phyloP scores from a whole-genome alignment of 1,140 invertebrate species.

The Drosophila parvula region DNA sequence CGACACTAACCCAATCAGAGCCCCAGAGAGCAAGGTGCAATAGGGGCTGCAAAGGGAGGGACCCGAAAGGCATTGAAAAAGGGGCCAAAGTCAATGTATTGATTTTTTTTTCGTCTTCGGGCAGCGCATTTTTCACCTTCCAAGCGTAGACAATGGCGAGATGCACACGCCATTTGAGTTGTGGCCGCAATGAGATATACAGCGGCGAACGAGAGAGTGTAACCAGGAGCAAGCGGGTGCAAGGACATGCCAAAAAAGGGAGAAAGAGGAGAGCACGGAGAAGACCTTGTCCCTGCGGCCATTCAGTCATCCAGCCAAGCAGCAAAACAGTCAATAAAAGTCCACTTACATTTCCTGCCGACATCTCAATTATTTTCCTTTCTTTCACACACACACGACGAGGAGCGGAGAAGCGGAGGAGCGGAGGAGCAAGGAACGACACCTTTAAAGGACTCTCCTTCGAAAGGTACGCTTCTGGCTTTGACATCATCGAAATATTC shows the following conservation, averaged over 20 bases:
- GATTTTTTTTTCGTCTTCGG: slow-evolving; percentile 46
- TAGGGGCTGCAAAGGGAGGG: too few relatives aligned
- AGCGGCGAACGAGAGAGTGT: neutral
- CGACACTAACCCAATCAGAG: slow-evolving; percentile 17
- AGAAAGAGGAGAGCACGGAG: neutral
- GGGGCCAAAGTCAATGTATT: slow-evolving; percentile 52
- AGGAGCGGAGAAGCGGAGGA: neutral
- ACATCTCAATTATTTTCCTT: slow-evolving; percentile 78
- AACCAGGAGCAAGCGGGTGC: slow-evolving; percentile 12
- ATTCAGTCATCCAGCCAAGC: slow-evolving; percentile 49
- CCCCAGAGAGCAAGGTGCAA: neutral
- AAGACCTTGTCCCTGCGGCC: slow-evolving; percentile 37
- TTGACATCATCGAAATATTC: slow-evolving; percentile 24
- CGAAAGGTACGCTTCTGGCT: slow-evolving; percentile 13
- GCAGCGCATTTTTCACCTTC: slow-evolving; percentile 54
- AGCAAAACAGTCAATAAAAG: slow-evolving; percentile 78
- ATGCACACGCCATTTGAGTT: slow-evolving; percentile 64
- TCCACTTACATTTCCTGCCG: slow-evolving; percentile 80
- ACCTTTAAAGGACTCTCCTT: slow-evolving; percentile 15
- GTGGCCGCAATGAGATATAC: slow-evolving; percentile 40
- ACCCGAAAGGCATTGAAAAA: neutral
- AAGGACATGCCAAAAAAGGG: slow-evolving; percentile 37
- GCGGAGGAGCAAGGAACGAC: neutral
- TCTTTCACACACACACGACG: slow-evolving; percentile 47
- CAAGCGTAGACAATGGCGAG: slow-evolving; percentile 59